Base-by-base conservation (phyloP, 2,797 vertebrate genomes). In the Myotis daubentonii region DNA sequence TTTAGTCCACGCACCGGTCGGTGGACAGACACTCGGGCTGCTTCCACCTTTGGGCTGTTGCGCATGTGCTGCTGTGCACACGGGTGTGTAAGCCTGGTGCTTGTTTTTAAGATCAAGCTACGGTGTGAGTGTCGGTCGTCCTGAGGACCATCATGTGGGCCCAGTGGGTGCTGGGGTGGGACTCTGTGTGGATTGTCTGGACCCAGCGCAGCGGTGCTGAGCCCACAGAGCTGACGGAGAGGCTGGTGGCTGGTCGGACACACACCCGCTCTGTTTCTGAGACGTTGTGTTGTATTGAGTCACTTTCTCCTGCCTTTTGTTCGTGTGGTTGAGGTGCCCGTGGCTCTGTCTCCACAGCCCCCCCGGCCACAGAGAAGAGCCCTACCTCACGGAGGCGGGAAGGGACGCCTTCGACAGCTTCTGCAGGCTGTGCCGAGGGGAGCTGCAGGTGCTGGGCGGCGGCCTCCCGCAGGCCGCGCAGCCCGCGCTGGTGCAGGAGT, bases 351-450 rank as follows among this genome's bases (percentile, higher is more conserved):
- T 96, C 97, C 95, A n/a, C 89, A 99, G 99, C 95, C 99, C 99
- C 10, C 99, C 99, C 2, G 99, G 99, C 95, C 99, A 99, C 96
- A 99, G 98, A 97, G 99, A 99, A 87, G 98, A 99, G 0, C 99
- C 99, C 0, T 99, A 99, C 97, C 98, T 99, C 66, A 99, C 99
- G 0, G 99, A 99, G 97, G 99, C 99, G 0, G 99, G 99, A 85
- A 98, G 99, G 97, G 99, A 99, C 93, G 98, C 99, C 84, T 99
- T 99, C 93, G 99, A 99, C 97, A 99, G 98, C 83, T 98, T 99
- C 71, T 99, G 99, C 97, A 98, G 98, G 78, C 98, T 99, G 36
- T 98, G 98, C 98, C 99, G 99, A 93, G 99, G 98, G 16, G 99
- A 99, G 89, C 98, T 99, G 86, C 99, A 99, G 53, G 97, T 98